These are phyloP conservation scores for Solea senegalensis DNA, from an alignment of 2,113 vertebrate genomes.

Conservation along the genomic window DNA sequence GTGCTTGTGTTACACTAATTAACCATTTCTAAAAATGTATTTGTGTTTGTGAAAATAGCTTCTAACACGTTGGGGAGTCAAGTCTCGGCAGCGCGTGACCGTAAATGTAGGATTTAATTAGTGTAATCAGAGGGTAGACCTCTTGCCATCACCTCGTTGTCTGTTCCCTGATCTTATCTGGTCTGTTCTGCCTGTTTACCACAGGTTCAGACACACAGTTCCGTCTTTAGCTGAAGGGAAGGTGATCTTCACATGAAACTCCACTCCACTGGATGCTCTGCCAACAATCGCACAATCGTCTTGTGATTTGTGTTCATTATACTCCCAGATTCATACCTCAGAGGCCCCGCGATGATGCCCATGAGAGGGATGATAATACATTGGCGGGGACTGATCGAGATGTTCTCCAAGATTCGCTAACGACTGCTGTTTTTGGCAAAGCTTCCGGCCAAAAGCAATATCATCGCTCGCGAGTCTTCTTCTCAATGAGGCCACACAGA, in stretches of 20 bases:
- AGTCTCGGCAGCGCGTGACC: background rate
- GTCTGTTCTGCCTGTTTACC: background rate
- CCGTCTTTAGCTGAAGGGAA: background rate
- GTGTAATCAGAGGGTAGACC: background rate
- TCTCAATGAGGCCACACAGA: background rate
- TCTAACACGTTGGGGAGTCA: background rate
- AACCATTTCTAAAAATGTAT: background rate
- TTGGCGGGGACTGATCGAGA: too few relatives aligned
- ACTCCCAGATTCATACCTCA: background rate
- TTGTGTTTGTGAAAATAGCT: background rate
- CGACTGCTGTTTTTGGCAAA: background rate
- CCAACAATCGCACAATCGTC: background rate
- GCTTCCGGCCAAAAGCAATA: conserved; percentile 2
- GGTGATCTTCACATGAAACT: conserved; percentile 2
- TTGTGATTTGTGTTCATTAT: background rate
- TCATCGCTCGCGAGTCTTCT: background rate
- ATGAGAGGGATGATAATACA: background rate
- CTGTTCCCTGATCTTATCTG: background rate
- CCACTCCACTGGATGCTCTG: background rate
- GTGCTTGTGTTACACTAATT: background rate
- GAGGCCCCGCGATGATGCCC: background rate
- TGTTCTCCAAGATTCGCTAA: background rate
- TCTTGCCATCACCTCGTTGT: background rate
- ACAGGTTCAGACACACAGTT: conserved; percentile 3
- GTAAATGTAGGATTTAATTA: background rate